Evolutionary conservation across 2,113 vertebrate genomes (phyloP).

Genomic region (Seriola aureovittata): DNA sequence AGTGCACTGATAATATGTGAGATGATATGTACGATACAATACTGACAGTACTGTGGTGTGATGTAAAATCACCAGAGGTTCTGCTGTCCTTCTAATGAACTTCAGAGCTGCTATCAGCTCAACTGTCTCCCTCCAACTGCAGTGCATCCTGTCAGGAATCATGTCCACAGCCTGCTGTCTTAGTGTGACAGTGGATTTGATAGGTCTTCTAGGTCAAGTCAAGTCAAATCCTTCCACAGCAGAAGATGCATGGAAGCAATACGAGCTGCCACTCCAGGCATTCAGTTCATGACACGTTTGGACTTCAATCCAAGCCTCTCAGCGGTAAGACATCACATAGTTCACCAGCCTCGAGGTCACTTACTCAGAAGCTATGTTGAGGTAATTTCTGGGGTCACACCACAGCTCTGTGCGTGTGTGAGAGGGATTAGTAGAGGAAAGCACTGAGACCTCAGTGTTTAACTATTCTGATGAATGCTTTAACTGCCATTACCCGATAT

Average conservation of each 20-base stretch:
- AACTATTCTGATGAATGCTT: slow-evolving; percentile 57
- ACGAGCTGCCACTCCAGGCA: slow-evolving; percentile 49
- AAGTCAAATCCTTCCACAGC: slow-evolving; percentile 47
- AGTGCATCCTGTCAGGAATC: slow-evolving; percentile 33
- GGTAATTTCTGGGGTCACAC: slow-evolving; percentile 29
- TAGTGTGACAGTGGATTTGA: slow-evolving; percentile 66
- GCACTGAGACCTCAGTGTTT: neutral
- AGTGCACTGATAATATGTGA: neutral
- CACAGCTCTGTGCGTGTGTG: neutral
- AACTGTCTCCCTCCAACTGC: slow-evolving; percentile 10
- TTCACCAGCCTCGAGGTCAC: slow-evolving; percentile 43
- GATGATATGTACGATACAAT: slow-evolving; percentile 4
- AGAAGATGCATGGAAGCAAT: slow-evolving; percentile 44
- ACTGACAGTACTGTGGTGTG: neutral
- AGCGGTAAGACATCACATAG: slow-evolving; percentile 22
- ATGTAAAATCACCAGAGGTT: neutral
- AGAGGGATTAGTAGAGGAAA: slow-evolving; percentile 21
- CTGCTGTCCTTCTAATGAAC: slow-evolving; percentile 19
- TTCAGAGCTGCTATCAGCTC: slow-evolving; percentile 18
- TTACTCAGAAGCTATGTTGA: slow-evolving; percentile 20
- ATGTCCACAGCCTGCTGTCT: slow-evolving; percentile 42
- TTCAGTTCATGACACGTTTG: slow-evolving; percentile 45
- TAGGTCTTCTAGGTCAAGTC: slow-evolving; percentile 60
- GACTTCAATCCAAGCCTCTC: slow-evolving; percentile 24
- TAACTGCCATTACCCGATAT: slow-evolving; percentile 62